Evolutionary conservation across 2,113 vertebrate species (phyloP).

Genomic region (Heteronetta atricapilla): DNA sequence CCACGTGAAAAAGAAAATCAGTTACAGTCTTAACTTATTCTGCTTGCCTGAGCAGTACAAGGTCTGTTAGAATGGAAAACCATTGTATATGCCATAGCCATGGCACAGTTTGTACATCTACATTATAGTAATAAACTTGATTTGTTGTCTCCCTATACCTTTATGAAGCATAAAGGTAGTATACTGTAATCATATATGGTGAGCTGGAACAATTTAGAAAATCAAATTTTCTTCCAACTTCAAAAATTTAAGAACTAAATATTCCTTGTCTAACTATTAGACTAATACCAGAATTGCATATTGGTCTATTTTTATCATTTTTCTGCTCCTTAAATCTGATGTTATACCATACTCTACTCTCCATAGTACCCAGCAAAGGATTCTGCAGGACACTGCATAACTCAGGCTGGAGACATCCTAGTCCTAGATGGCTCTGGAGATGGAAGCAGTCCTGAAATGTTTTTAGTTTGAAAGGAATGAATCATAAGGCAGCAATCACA

Average conservation of each 20-base stretch:
- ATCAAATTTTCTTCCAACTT: background rate
- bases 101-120: background rate
- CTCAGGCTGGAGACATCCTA: background rate
- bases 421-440: background rate
- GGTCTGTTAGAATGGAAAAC: background rate
- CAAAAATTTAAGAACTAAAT: background rate
- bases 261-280: background rate
- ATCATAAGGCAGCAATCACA: background rate
- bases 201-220: background rate
- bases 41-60: background rate
- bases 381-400: background rate
- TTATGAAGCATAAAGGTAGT: background rate
- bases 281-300: background rate
- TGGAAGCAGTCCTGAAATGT: background rate
- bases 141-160: background rate
- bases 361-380: background rate
- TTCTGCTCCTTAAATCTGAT: background rate
- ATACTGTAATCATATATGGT: background rate
- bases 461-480: background rate
- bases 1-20: background rate
- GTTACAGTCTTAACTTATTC: background rate
- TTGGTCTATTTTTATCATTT: background rate
- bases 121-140: background rate
- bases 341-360: background rate
- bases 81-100: fast-evolving